phyloP scores from a whole-genome alignment of 2,797 vertebrate species.

The Sternotherus odoratus region DNA sequence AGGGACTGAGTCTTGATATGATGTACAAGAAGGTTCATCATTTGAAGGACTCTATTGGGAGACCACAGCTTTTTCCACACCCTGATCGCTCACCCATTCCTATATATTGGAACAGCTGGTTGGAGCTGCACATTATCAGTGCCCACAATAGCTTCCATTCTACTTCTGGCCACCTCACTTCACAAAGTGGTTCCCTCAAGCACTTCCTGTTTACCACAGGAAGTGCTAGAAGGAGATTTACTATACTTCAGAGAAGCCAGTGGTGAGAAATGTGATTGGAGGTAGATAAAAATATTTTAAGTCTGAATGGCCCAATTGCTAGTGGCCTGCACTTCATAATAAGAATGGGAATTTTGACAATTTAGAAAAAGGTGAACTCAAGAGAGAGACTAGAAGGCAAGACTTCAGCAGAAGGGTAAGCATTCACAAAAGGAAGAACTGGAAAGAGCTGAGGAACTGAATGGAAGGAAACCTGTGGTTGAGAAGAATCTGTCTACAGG shows the following conservation, averaged over 20 bases:
- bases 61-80: not conserved
- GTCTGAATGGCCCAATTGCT: not conserved
- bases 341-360: not conserved
- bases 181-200: not conserved
- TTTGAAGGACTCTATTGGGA: not conserved
- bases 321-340: not conserved
- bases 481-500: not conserved
- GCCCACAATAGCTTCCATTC: not conserved
- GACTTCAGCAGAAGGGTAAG: not conserved
- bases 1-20: not conserved
- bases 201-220: not conserved
- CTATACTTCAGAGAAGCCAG: not conserved
- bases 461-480: not conserved
- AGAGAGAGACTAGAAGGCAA: not conserved
- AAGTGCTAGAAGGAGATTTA: not conserved
- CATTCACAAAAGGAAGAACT: not conserved
- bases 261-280: not conserved
- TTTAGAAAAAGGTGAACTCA: not conserved
- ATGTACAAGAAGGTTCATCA: not conserved
- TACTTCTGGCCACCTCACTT: not conserved
- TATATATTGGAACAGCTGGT: not conserved
- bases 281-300: not conserved
- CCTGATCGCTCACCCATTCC: not conserved
- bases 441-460: not conserved
- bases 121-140: not conserved